Evolutionary conservation across 2,113 vertebrate genomes (phyloP).

Genomic region (Tachysurus fulvidraco): DNA sequence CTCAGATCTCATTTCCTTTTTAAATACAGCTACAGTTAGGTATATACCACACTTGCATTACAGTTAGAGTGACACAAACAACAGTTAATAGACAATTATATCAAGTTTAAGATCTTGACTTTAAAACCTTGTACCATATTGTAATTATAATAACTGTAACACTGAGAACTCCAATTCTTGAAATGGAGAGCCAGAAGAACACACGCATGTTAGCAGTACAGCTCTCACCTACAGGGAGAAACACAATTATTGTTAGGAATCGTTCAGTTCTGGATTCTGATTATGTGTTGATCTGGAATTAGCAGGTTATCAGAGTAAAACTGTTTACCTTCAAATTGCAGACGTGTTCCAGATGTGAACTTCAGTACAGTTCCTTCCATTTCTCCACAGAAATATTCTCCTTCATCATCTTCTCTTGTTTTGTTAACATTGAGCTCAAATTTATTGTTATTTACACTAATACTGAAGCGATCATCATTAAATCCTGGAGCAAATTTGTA

Average conservation of each 20-base stretch:
- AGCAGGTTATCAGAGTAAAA: not conserved
- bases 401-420: not conserved
- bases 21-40: no score
- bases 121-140: not conserved
- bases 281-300: not conserved
- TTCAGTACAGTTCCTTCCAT: not conserved
- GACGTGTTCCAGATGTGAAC: not conserved
- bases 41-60: no score
- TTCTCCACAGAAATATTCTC: constrained; percentile 4
- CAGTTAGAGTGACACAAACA: not conserved
- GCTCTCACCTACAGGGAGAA: not conserved
- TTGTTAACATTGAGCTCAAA: constrained; percentile 1
- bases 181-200: constrained; percentile 12
- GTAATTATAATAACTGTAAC: not conserved
- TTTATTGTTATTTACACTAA: not conserved
- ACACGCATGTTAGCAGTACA: not conserved
- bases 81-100: not conserved
- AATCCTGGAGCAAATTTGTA: no score
- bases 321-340: not conserved
- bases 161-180: not conserved
- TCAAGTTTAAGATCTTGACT: not conserved
- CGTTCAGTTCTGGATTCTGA: not conserved
- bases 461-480: not conserved
- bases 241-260: not conserved
- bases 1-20: no score